Conservation (phyloP, 2,888 invertebrate species). For the Hypsopygia costalis region DNA sequence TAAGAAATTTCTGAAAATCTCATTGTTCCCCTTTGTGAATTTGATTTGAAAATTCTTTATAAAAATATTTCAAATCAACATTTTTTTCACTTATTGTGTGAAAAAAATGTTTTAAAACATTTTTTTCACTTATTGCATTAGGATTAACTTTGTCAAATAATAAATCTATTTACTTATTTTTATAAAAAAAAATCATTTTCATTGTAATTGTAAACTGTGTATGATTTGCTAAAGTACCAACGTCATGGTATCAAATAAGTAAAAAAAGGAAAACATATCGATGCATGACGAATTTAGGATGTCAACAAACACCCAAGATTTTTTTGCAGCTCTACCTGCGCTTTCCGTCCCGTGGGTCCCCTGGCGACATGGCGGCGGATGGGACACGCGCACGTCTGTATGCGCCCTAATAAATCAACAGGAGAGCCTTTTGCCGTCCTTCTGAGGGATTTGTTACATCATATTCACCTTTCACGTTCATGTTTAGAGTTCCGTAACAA, state of each 20-base stretch:
- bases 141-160: too few species aligned
- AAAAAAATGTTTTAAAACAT: too few species aligned
- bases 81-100: too few species aligned
- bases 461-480: constrained; percentile 30
- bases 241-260: constrained; percentile 14
- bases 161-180: too few species aligned
- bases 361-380: too few species aligned
- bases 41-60: too few species aligned
- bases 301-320: constrained; percentile 70
- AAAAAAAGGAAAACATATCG: not conserved
- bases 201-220: too few species aligned
- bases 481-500: constrained; percentile 27
- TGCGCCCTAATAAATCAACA: constrained; percentile 64
- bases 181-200: too few species aligned
- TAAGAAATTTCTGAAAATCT: too few species aligned
- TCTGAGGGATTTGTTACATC: constrained; percentile 41
- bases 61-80: too few species aligned
- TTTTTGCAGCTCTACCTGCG: constrained; percentile 56
- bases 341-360: constrained; percentile 25
- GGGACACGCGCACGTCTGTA: constrained; percentile 49
- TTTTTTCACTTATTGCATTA: too few species aligned
- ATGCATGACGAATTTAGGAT: constrained; percentile 49
- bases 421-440: constrained; percentile 40
- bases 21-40: too few species aligned
- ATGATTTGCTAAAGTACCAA: constrained; percentile 9